Conservation (phyloP, 1,140 invertebrate genomes). For the Formica exsecta region DNA sequence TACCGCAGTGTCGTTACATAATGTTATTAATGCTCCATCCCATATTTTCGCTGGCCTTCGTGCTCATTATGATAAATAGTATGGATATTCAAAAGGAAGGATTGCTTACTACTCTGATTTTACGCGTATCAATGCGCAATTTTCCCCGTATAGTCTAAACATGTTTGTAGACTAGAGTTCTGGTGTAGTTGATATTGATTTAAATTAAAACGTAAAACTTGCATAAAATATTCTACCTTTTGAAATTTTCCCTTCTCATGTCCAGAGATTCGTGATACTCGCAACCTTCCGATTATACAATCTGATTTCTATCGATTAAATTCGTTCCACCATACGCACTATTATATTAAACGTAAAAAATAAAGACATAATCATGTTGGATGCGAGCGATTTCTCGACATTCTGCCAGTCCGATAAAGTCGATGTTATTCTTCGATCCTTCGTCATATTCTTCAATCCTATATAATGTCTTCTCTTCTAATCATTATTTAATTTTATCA, state of each 20-base stretch:
- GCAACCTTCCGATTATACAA: conserved; percentile 42
- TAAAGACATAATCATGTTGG: conserved; percentile 60
- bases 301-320: not conserved
- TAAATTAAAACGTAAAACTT: conserved; percentile 67
- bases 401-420: conserved; percentile 59
- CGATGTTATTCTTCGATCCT: conserved; percentile 48
- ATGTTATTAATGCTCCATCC: conserved; percentile 60
- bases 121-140: conserved; percentile 53
- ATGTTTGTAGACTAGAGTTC: conserved; percentile 74
- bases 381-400: conserved; percentile 62
- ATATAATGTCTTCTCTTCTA: conserved; percentile 29
- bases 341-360: conserved; percentile 52
- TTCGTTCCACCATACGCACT: conserved; percentile 31
- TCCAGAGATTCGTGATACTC: conserved; percentile 57
- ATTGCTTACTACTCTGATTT: conserved; percentile 64
- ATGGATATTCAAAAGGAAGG: conserved; percentile 75
- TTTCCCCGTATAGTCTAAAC: conserved; percentile 58
- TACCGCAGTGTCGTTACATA: conserved; percentile 72
- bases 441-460: conserved; percentile 34
- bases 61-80: conserved; percentile 67
- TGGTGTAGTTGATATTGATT: conserved; percentile 60
- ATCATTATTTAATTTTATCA: conserved; percentile 51
- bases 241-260: conserved; percentile 17
- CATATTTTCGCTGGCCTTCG: conserved; percentile 76
- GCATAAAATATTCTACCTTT: conserved; percentile 56